These are phyloP conservation scores for Bombylius discolor DNA, from an alignment of 2,888 invertebrate species.

Conservation along the genomic window DNA sequence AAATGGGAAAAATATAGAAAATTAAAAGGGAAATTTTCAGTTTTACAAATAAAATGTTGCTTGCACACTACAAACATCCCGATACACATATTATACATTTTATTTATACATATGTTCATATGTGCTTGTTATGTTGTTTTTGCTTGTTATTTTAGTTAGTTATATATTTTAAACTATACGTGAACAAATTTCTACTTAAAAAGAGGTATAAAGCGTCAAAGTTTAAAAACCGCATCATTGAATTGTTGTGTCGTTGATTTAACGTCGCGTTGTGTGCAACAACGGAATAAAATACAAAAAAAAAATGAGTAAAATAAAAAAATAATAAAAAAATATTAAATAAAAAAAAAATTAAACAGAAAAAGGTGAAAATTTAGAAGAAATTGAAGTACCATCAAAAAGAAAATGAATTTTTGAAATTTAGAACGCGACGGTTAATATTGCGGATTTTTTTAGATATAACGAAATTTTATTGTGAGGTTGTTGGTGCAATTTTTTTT, in stretches of 20 bases:
- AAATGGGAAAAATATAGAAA: constrained; percentile 3
- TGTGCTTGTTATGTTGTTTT: too few relatives aligned
- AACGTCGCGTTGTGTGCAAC: background rate
- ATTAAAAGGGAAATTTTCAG: constrained; percentile 5
- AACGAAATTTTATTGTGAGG: background rate
- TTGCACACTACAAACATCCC: too few relatives aligned
- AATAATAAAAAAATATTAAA: background rate
- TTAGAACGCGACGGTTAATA: background rate
- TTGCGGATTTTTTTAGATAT: background rate
- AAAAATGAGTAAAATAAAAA: background rate
- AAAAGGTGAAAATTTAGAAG: background rate
- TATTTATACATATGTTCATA: too few relatives aligned
- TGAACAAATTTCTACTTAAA: too few relatives aligned
- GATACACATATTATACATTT: too few relatives aligned
- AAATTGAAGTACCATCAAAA: background rate
- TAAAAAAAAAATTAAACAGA: too few relatives aligned
- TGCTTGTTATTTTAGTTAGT: too few relatives aligned
- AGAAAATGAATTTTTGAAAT: background rate
- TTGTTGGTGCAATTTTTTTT: too few relatives aligned
- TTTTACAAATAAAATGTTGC: constrained; percentile 1
- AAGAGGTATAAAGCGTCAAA: background rate
- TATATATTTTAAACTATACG: too few relatives aligned
- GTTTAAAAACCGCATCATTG: constrained; percentile 2
- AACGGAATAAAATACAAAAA: background rate
- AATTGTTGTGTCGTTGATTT: background rate